These are phyloP conservation scores for Oplegnathus fasciatus DNA, from an alignment of 2,113 vertebrate species.

Conservation along the genomic window DNA sequence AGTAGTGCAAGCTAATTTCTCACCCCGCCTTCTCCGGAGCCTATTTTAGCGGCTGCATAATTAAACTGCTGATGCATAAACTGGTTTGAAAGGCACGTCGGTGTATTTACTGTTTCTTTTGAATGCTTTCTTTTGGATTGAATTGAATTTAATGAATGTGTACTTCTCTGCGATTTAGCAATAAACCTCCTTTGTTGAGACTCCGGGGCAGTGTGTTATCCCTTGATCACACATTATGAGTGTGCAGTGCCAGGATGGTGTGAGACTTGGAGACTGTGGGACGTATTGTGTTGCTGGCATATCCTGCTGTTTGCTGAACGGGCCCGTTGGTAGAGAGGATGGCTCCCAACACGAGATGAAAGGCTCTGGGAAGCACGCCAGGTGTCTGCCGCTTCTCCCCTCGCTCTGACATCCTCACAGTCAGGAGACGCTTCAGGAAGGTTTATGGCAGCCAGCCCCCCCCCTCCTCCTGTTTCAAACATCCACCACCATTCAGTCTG, in stretches of 20 bases:
- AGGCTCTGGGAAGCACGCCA: conserved; percentile 49
- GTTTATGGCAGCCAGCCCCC: conserved; percentile 7
- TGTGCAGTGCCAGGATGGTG: background rate
- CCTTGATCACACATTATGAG: conserved; percentile 34
- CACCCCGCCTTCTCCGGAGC: background rate
- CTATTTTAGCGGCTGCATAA: conserved; percentile 33
- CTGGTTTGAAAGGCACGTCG: conserved; percentile 28
- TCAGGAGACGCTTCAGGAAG: conserved; percentile 39
- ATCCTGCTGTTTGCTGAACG: conserved; percentile 35
- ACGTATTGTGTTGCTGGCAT: conserved; percentile 32
- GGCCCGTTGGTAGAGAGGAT: conserved; percentile 16
- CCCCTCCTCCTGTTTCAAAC: conserved; percentile 16
- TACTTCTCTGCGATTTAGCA: background rate
- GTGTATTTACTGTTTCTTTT: conserved; percentile 29
- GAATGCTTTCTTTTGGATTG: conserved; percentile 19
- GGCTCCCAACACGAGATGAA: conserved; percentile 38
- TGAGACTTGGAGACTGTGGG: conserved; percentile 10
- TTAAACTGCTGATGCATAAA: conserved; percentile 49
- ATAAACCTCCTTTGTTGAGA: conserved; percentile 9
- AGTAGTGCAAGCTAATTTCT: conserved; percentile 52
- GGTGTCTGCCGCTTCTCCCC: conserved; percentile 42
- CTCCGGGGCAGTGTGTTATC: conserved; percentile 14
- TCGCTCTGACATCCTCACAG: conserved; percentile 37
- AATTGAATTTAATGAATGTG: conserved; percentile 30
- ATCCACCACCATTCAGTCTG: conserved; percentile 32